Conservation (phyloP, 2,797 vertebrate species). For the Sebastes variabilis region DNA sequence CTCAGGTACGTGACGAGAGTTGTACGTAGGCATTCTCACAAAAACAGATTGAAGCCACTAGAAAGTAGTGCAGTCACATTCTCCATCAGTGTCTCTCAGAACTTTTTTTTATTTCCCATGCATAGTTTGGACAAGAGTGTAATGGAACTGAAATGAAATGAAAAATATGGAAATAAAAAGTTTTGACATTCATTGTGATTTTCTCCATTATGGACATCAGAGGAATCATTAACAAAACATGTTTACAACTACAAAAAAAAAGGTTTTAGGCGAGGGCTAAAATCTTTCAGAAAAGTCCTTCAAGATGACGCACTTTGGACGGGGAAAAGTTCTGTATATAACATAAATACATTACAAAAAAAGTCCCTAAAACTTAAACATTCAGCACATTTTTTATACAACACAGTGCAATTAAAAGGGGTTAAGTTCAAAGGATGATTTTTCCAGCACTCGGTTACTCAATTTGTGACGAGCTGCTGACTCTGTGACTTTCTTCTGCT, state of each 20-base stretch:
- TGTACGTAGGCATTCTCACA: not conserved
- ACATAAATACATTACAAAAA: constrained; percentile 85
- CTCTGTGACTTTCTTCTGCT: not conserved
- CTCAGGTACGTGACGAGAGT: not conserved
- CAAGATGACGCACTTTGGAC: constrained; percentile 58
- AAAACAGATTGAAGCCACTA: not conserved
- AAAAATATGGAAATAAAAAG: constrained; percentile 61
- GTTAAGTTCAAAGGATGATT: constrained; percentile 43
- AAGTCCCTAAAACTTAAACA: constrained; percentile 80
- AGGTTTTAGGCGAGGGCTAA: constrained; percentile 43
- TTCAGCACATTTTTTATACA: constrained; percentile 83
- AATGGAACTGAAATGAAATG: constrained; percentile 78
- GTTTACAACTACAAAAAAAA: constrained; percentile 52
- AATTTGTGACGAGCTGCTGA: constrained; percentile 15
- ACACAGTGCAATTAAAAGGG: constrained; percentile 80
- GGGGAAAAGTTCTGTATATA: constrained; percentile 84
- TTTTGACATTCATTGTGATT: constrained; percentile 81
- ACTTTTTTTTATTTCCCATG: constrained; percentile 87
- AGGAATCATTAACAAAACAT: constrained; percentile 74
- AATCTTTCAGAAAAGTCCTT: constrained; percentile 79
- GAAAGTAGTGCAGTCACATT: constrained; percentile 25
- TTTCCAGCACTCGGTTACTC: constrained; percentile 60
- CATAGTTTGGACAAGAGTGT: constrained; percentile 89
- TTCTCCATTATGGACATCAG: constrained; percentile 67
- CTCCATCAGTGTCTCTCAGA: constrained; percentile 80